Evolutionary conservation across 2,888 invertebrate genomes (phyloP).

Genomic region (Palloptera scutellata): DNA sequence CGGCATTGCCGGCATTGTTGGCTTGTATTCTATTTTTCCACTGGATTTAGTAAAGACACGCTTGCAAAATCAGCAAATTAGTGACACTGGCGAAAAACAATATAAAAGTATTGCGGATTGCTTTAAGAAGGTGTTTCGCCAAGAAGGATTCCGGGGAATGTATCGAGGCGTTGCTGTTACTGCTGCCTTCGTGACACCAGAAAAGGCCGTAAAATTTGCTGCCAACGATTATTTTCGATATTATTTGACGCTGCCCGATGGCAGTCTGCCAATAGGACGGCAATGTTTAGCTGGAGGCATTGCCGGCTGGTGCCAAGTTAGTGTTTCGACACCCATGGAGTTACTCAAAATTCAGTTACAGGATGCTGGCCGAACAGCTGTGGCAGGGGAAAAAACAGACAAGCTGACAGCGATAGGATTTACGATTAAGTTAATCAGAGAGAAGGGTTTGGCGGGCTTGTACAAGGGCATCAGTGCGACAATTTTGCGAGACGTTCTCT

Average conservation of each 20-base stretch:
- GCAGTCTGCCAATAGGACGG: constrained; percentile 76
- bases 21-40: constrained; percentile 73
- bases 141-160: constrained; percentile 98
- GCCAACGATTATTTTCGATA: constrained; percentile 97
- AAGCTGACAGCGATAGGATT: constrained; percentile 81
- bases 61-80: constrained; percentile 92
- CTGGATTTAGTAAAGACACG: constrained; percentile 97
- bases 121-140: constrained; percentile 87
- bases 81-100: constrained; percentile 87
- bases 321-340: constrained; percentile 98
- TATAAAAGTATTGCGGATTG: constrained; percentile 96
- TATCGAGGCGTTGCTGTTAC: constrained; percentile 97
- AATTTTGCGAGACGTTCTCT: constrained; percentile 89
- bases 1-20: not conserved
- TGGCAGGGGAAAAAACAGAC: constrained; percentile 74
- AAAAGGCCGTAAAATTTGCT: constrained; percentile 97
- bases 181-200: constrained; percentile 88
- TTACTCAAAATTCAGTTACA: constrained; percentile 98
- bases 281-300: constrained; percentile 94
- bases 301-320: constrained; percentile 95
- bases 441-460: constrained; percentile 89
- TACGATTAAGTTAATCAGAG: constrained; percentile 76
- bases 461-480: constrained; percentile 95
- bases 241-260: constrained; percentile 76
- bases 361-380: constrained; percentile 85